phyloP scores from a whole-genome alignment of 1,140 invertebrate genomes.

The Zophobas atratus region DNA sequence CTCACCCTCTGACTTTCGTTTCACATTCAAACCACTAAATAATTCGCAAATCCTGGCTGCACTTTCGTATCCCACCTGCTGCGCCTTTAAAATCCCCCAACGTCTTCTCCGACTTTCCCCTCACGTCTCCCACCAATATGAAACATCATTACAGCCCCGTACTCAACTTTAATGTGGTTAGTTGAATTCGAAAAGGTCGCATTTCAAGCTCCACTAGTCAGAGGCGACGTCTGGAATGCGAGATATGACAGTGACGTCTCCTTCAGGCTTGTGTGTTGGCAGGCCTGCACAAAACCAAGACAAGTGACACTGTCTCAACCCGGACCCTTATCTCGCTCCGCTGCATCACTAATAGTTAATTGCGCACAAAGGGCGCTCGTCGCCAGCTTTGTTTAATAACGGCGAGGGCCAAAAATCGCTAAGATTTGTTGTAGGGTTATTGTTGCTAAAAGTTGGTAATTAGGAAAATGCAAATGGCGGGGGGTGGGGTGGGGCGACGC shows the following conservation, averaged over 20 bases:
- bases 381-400: conserved; percentile 23
- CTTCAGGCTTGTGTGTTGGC: conserved; percentile 1
- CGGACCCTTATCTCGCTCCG: conserved; percentile 7
- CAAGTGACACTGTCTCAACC: conserved; percentile 12
- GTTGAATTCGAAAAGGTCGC: conserved; percentile 23
- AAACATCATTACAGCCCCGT: conserved; percentile 21
- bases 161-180: conserved; percentile 37
- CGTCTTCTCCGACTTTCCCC: too few relatives aligned
- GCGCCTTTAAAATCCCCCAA: too few relatives aligned
- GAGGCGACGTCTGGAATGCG: conserved; percentile 23
- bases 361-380: conserved; percentile 17
- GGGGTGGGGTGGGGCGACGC: too few relatives aligned
- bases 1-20: too few relatives aligned
- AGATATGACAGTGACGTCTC: conserved; percentile 29
- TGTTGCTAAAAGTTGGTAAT: too few relatives aligned
- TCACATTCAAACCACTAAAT: too few relatives aligned
- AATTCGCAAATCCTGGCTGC: too few relatives aligned
- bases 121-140: not conserved
- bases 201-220: conserved; percentile 15
- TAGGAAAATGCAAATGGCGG: too few relatives aligned
- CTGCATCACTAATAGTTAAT: conserved; percentile 30
- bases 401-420: not conserved
- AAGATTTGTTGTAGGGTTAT: not conserved
- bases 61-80: too few relatives aligned
- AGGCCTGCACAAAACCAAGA: not conserved